Evolutionary conservation across 2,797 vertebrate genomes (phyloP), one percentile per base, ranked within the genome.

Genomic region (Coilia nasus): DNA sequence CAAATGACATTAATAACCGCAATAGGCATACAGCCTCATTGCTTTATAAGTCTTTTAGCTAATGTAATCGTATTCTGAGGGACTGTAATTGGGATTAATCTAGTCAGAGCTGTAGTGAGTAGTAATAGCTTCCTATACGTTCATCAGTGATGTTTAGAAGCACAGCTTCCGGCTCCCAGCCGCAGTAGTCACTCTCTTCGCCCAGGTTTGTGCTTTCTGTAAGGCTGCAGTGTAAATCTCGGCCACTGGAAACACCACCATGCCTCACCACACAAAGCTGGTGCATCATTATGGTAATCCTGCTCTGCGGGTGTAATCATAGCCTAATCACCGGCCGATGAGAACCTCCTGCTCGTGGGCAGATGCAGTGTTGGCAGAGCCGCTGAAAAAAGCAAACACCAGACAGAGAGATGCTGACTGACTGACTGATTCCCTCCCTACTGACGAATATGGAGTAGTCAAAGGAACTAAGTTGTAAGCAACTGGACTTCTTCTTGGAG

Each of bases 291-390:
- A 88, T 88, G 84, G 91, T 90, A 91, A 85, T 85, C 83, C 67
- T 84, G 87, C 89, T 86, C 90, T 87, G 90, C 91, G 59, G 87
- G 83, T 87, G 86, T 89, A 89, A 91, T 92, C 88, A 81, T 44
- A 7, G 41, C 89, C 85, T 85, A 90, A 88, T 92, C 89, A 81
- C 62, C 84, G 85, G 86, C 88, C 35, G 83, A 75, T 75, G 67
- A 41, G 31, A 75, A 28, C 67, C 31, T 75, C 67, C 67, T 3
- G 14, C 31, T 75, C 28, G 25, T 14, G 28, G 31, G 67, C 15
- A 41, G 62, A 12, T 25, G 3, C 31, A 41, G 28, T 15, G 31
- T 28, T 35, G 31, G 28, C 28, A 17, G 67, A 17, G 28, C 4
- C 6, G 14, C 86, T 17, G 21, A 85, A 85, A 1, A 81, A 87